These are phyloP conservation scores for Cancer borealis DNA, from an alignment of 2,888 invertebrate genomes.

Conservation along the genomic window DNA sequence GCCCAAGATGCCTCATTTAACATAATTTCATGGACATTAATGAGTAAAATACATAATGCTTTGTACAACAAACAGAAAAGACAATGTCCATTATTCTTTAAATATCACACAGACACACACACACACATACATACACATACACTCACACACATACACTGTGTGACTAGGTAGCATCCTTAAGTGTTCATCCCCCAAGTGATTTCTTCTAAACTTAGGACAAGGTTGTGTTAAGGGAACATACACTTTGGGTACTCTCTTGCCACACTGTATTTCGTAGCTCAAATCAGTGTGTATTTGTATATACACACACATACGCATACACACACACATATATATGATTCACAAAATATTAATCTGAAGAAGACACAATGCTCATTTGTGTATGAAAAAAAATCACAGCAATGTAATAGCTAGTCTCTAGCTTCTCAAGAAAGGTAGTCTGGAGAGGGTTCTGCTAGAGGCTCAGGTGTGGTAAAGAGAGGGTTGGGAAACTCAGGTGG, in stretches of 20 bases:
- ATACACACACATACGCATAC: no score
- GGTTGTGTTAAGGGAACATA: slow-evolving; percentile 23
- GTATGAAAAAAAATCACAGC: slow-evolving; percentile 4
- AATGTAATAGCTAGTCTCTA: not conserved
- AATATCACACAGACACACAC: not conserved
- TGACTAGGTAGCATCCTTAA: not conserved
- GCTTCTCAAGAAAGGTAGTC: slow-evolving; percentile 84
- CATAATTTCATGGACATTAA: slow-evolving; percentile 33
- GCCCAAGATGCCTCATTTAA: slow-evolving; percentile 64
- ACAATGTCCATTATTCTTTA: slow-evolving; percentile 9
- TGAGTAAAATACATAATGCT: slow-evolving; percentile 56
- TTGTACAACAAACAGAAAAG: slow-evolving; percentile 64
- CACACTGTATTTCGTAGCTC: not conserved
- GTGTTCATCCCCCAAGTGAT: slow-evolving; percentile 57
- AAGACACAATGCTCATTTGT: slow-evolving; percentile 6
- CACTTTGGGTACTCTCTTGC: not conserved
- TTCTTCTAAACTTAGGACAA: slow-evolving; percentile 72
- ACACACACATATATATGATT: no score
- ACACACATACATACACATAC: not conserved
- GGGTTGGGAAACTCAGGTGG: slow-evolving; percentile 97
- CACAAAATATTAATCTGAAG: not conserved
- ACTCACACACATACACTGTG: slow-evolving; percentile 6
- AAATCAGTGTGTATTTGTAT: no score
- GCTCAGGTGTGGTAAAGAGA: slow-evolving; percentile 90
- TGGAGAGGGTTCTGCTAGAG: slow-evolving; percentile 89